Base-by-base conservation (phyloP, 2,888 invertebrate species). In the Aromia moschata region DNA sequence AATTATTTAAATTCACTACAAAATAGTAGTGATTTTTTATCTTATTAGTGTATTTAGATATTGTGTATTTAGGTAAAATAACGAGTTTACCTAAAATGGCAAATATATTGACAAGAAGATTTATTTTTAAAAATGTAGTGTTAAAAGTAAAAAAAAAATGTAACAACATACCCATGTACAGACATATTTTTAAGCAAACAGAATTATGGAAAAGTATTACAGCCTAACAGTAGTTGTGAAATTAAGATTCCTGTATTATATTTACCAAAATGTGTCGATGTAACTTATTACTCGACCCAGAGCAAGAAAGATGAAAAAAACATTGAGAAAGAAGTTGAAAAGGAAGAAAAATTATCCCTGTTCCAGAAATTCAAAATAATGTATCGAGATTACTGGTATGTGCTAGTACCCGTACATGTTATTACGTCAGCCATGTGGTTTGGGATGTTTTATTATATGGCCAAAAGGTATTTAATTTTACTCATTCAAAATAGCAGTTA, bases 371-470 rank as follows among this genome's bases (percentile, higher is more conserved):
- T 98, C 80, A 96, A 95, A 79, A 84, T 90, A 74, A 93, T 97
- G 90, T 94, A 94, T 77, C 92, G 91, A 78, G 92, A 96, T 77
- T 98, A 98, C 82, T 98, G 98, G 94, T 96, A 98, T 81, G 92
- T 98, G 53, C 82, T 97, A 56, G 84, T 98, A 56, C 98, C 96
- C 2, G 98, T 99, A 1, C 98, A 99, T 81, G 76, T 92, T 45
- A 86, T 88, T 12, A 96, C 96, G 7, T 98, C 97, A 1, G 83
- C 87, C 25, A 84, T 90, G 55, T 99, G 98, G 98, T 89, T 92
- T 79, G 92, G 90, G 11, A 83, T 89, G 14, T 95, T 96, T 81
- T 98, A 96, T 81, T 90, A 92, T 76, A 81, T 90, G 70, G 92
- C 94, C 7, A 87, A 88, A 80, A 93, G 93, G 96, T 44, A 17